Base-by-base conservation (phyloP, 2,888 invertebrate species). In the Girardia tigrina region DNA sequence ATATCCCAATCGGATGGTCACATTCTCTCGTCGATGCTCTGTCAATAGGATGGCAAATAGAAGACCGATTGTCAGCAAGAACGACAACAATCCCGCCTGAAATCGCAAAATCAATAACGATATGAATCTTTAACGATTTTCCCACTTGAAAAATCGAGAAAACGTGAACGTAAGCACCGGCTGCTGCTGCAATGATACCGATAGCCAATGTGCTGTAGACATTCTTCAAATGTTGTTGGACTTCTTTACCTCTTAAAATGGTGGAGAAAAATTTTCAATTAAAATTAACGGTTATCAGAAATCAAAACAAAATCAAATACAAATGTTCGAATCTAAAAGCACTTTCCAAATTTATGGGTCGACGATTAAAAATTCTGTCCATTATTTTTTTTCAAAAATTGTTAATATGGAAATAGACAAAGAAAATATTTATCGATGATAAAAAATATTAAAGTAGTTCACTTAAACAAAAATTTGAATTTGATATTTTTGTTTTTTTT, bases 141-240 rank as follows among this genome's bases (percentile, higher is more conserved):
- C 91, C 91, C 76, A 90, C 89, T 84, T 84, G 79, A 70, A 70
- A 70, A 20, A 26, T 23, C 12, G 72, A 36, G 28, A 8, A 6
- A n/a, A 23, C 20, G 26, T 72, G 6, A 26, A 72, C 28, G 29
- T 72, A 72, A 28, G 8, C 72, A 8, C 12, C 72, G 29, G 28
- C 27, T 28, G 72, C 26, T 8, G 94, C 91, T 29, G 90, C 80
- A 74, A 87, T 78, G 79, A 92, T 89, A 1, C 92, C 90, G 86
- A 92, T 87, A 75, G 92, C 90, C 79, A 97, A 86, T 80, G 92
- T 91, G 76, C 90, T 90, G 84, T 97, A 97, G 14, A 97, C 95
- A 89, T 92, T 93, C 85, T 91, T 91, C 81, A 97, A 87, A 86
- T 97, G 97, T 80, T 89, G 88, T 79, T 91, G 89, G 42, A 94